Evolutionary conservation across 2,113 vertebrate genomes (phyloP).

Genomic region (Poeciliopsis prolifica): DNA sequence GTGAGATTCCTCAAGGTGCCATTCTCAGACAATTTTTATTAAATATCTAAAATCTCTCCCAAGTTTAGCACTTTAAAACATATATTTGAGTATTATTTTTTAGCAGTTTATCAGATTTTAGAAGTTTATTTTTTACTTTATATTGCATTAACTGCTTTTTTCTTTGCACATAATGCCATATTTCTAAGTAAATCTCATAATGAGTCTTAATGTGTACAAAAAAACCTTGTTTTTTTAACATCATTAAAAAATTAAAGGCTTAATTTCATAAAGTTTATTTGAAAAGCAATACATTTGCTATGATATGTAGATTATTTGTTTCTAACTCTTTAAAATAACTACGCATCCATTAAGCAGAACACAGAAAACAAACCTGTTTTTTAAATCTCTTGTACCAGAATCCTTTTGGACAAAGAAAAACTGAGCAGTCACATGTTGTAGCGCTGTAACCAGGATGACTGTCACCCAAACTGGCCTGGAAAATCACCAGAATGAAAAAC

Average conservation of each 20-base stretch:
- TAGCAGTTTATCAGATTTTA: not conserved
- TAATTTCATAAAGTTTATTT: not conserved
- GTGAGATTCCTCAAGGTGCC: not conserved
- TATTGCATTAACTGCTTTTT: not conserved
- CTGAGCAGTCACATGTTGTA: constrained; percentile 82
- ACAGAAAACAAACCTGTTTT: constrained; percentile 68
- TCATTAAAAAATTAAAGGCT: not conserved
- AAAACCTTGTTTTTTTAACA: not conserved
- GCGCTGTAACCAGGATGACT: constrained; percentile 70
- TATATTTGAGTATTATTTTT: not conserved
- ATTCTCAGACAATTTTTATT: not conserved
- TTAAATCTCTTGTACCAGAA: constrained; percentile 69
- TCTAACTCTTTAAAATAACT: not conserved
- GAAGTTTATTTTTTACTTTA: not conserved
- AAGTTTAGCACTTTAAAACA: not conserved
- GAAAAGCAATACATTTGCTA: not conserved
- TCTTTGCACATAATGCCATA: not conserved
- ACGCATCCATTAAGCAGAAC: not conserved
- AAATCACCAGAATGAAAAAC: not conserved
- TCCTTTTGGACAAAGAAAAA: constrained; percentile 84
- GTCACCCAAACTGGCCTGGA: constrained; percentile 90
- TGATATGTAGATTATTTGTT: not conserved
- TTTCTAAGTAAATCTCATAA: not conserved
- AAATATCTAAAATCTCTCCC: not conserved
- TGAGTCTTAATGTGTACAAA: not conserved